Evolutionary conservation across 2,797 vertebrate genomes (phyloP), one percentile per base, ranked within the genome.

Genomic region (Tragopan temminckii): DNA sequence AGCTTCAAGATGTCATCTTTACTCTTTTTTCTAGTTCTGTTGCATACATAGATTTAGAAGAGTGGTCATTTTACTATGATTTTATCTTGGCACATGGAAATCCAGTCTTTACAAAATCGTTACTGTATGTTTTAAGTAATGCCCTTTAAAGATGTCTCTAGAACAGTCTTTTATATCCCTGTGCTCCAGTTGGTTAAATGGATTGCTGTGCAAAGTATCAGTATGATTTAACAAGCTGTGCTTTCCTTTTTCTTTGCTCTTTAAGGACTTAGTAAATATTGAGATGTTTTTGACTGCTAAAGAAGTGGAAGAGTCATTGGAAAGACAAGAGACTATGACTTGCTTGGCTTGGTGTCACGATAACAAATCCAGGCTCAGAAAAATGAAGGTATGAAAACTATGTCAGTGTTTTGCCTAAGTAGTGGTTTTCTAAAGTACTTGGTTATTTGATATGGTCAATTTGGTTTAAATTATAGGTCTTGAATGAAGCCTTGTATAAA

Each of bases 251-350:
- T 53, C 70, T 36, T 42, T 84, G 21, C 77, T 80, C 66, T 76
- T 92, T 6, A 89, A 99, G 99, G 99, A 99, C 94, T 97, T 99
- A 95, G 99, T 99, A 97, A 99, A 99, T 97, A 99, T 99, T 82
- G 99, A 99, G 97, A 99, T 99, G 99, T 99, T 99, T 97, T 98
- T 99, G 96, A 99, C 99, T 68, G 99, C 99, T 89, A 99, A 99
- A 93, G 99, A 99, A 97, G 99, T 99, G 79, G 99, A 99, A 85
- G 99, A 99, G 96, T 99, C 99, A 62, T 97, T 99, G 96, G 99
- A 99, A 97, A 98, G 99, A 94, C 99, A 99, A 82, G 99, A 99
- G 97, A 99, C 99, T 0, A 99, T 99, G 94, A 99, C 99, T 59
- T 99, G 99, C 97, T 96, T 99, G 96, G 99, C 99, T 90, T 99